Evolutionary conservation across 2,113 vertebrate species (phyloP), one percentile per base, ranked within the genome.

Genomic region (Eurystomus gularis): DNA sequence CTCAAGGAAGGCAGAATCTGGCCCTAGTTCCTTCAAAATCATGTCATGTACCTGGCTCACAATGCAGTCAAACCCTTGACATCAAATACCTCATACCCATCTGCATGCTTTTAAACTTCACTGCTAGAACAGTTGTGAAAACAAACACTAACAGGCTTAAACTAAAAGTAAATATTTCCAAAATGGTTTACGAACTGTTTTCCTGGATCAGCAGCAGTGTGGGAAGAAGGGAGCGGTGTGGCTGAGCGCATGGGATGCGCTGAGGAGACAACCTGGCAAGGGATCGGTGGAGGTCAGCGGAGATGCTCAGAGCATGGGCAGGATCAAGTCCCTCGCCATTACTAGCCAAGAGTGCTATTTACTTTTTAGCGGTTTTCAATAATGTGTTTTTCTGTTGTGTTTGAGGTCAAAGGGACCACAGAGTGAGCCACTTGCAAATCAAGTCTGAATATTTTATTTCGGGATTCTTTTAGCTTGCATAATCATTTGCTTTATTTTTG

Each of bases 321-420:
- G 65, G 65, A 82, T 46, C 1, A 7, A 65, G 46, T 58, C n/a
- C 48, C 60, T 87, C 31, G 4, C 44, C 48, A 17, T 31, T 11
- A 52, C 39, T 25, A 68, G 83, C 57, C 83, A 92, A 84, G 26
- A 91, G 57, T 11, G 48, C 39, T 91, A 65, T 96, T 96, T 89
- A 52, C 49, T 93, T 92, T 76, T 70, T 61, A 72, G 86, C 0
- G 57, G 88, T 89, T 95, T 91, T 68, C 48, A 87, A 13, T 92
- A 95, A 93, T 66, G 26, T 65, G 77, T 92, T 97, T 96, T 94
- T 85, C 66, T 92, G 61, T 79, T 72, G 75, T 70, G 25, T 72
- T 89, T 96, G 96, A 95, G 96, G 96, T 94, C 89, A 93, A 28
- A 85, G 29, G 70, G 73, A 96, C 94, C 94, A 62, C 88, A 90